Conservation (phyloP, 2,888 invertebrate genomes). For the Girardia tigrina region DNA sequence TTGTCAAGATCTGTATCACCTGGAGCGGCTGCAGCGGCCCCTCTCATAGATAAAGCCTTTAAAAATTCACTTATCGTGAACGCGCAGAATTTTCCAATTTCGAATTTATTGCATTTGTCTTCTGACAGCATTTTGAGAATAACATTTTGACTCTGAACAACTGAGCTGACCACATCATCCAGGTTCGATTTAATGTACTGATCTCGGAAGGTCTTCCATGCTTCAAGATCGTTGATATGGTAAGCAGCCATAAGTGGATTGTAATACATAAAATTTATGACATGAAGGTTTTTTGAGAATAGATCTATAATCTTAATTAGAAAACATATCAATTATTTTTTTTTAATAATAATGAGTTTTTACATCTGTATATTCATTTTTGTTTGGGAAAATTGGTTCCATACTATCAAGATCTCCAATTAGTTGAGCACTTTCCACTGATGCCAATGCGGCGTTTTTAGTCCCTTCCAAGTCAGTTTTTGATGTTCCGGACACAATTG, state of each 20-base stretch:
- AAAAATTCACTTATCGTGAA: neutral
- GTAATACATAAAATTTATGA: neutral
- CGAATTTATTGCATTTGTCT: neutral
- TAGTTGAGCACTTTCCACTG: conserved; percentile 7
- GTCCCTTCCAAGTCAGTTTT: neutral
- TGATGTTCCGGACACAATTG: neutral
- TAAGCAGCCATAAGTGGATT: neutral
- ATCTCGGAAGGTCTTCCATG: neutral
- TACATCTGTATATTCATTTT: neutral
- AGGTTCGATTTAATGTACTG: neutral
- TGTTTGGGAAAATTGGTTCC: neutral
- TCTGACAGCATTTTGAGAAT: neutral
- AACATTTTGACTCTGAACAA: neutral
- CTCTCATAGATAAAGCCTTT: neutral
- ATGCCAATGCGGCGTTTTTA: neutral
- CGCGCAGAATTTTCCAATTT: neutral
- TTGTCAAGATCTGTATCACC: neutral
- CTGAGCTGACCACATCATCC: neutral
- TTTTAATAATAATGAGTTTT: neutral
- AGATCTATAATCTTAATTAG: neutral
- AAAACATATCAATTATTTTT: neutral
- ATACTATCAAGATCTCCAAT: neutral
- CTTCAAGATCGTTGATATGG: neutral
- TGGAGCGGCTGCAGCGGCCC: neutral
- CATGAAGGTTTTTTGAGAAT: neutral